Percentiles rank a stretch among this genome's conserved stretches.
Evolutionary conservation across 2,113 vertebrate genomes (phyloP).

Genomic region (Eulemur rufifrons): DNA sequence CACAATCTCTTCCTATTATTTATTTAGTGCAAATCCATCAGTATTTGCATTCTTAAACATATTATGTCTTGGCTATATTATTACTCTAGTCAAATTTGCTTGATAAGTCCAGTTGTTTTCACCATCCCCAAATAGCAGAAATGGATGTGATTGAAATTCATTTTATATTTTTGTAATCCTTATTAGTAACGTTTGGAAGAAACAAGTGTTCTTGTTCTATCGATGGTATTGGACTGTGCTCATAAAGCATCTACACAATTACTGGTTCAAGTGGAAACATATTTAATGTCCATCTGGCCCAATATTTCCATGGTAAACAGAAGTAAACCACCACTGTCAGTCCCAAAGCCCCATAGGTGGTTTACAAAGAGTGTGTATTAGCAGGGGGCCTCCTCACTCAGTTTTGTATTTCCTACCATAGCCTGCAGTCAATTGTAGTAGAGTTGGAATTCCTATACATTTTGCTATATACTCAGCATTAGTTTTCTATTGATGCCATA

Average conservation of each 20-base stretch:
- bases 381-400: neutral
- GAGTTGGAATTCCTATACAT: neutral
- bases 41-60: neutral
- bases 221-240: neutral
- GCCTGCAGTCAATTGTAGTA: neutral
- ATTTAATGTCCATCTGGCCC: neutral
- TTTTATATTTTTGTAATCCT: neutral
- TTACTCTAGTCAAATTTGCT: neutral
- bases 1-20: neutral
- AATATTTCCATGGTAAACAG: neutral
- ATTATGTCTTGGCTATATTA: neutral
- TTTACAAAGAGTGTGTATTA: neutral
- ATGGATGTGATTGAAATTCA: neutral
- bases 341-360: too few relatives aligned
- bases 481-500: neutral
- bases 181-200: neutral
- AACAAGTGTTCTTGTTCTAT: neutral
- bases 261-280: neutral
- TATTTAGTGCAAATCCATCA: neutral
- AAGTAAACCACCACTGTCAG: neutral
- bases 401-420: neutral
- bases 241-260: neutral
- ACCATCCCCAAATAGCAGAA: neutral
- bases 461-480: neutral
- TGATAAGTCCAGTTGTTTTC: neutral